phyloP scores from a whole-genome alignment of 2,888 invertebrate species.

The Tridacna gigas region DNA sequence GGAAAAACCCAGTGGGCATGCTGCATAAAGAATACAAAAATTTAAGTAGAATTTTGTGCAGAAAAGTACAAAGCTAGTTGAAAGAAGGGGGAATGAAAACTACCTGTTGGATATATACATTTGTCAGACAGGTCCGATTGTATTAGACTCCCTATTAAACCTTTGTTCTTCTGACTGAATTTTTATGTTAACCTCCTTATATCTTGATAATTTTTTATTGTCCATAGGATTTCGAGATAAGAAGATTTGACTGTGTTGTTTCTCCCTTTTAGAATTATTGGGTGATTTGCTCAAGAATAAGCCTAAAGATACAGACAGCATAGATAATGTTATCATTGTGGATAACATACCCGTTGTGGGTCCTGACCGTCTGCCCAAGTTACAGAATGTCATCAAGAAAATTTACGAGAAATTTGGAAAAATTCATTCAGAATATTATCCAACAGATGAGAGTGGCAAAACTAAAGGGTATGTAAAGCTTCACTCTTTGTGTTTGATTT shows the following conservation, averaged over 20 bases:
- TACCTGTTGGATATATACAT: too few relatives aligned
- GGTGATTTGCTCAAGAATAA: conserved; percentile 95
- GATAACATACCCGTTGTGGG: conserved; percentile 98
- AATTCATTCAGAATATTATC: conserved; percentile 95
- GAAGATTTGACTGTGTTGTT: background rate
- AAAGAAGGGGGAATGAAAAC: too few relatives aligned
- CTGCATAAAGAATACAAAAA: too few relatives aligned
- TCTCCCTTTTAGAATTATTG: conserved; percentile 90
- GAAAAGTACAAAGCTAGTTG: too few relatives aligned
- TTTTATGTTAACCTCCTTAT: too few relatives aligned
- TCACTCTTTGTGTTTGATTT: background rate
- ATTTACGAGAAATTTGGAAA: conserved; percentile 94
- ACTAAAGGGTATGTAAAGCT: conserved; percentile 90
- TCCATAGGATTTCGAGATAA: too few relatives aligned
- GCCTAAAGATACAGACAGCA: conserved; percentile 97
- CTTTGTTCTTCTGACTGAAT: too few relatives aligned
- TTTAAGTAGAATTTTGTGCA: too few relatives aligned
- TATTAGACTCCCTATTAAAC: too few relatives aligned
- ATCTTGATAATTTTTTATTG: too few relatives aligned
- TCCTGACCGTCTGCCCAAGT: conserved; percentile 94
- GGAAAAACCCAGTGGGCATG: too few relatives aligned
- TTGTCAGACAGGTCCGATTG: too few relatives aligned
- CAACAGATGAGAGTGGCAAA: conserved; percentile 91
- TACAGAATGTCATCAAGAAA: conserved; percentile 95
- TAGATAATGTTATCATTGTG: conserved; percentile 97